phyloP scores from a whole-genome alignment of 2,888 invertebrate genomes.

The Xanthorhoe spadicearia region DNA sequence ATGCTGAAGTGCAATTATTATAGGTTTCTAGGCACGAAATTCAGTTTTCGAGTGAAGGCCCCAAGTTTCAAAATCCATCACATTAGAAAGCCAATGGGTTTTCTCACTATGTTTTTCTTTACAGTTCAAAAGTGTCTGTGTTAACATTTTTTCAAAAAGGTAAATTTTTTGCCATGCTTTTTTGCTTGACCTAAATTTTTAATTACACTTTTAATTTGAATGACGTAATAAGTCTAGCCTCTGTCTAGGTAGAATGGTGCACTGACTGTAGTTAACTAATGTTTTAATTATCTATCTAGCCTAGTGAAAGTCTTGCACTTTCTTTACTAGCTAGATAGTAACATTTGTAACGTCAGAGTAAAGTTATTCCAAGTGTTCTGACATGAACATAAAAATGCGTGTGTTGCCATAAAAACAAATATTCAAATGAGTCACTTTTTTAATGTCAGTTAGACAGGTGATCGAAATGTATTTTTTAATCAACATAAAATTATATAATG shows the following conservation, averaged over 20 bases:
- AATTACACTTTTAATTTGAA: neutral
- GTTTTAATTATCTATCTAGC: constrained; percentile 33
- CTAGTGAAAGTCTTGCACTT: constrained; percentile 42
- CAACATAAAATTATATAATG: too few species aligned
- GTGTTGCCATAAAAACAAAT: neutral
- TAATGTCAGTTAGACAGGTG: neutral
- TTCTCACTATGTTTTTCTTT: too few species aligned
- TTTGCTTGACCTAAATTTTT: too few species aligned
- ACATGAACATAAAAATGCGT: constrained; percentile 5
- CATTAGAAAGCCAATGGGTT: too few species aligned
- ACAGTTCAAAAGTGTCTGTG: too few species aligned
- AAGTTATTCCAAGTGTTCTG: constrained; percentile 11
- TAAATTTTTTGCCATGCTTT: too few species aligned
- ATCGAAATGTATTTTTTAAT: too few species aligned
- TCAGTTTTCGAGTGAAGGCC: too few species aligned
- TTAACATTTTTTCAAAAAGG: too few species aligned
- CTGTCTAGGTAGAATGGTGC: neutral
- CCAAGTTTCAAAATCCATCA: too few species aligned
- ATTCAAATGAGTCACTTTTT: constrained; percentile 17
- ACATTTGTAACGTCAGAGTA: constrained; percentile 20
- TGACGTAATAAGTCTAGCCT: neutral
- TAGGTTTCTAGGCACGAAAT: too few species aligned
- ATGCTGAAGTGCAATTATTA: too few species aligned
- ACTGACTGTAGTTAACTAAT: constrained; percentile 20
- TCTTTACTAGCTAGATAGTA: constrained; percentile 30